Evolutionary conservation across 2,888 invertebrate genomes (phyloP), one percentile per base, ranked within the genome.

Genomic region (Sisyra nigra): DNA sequence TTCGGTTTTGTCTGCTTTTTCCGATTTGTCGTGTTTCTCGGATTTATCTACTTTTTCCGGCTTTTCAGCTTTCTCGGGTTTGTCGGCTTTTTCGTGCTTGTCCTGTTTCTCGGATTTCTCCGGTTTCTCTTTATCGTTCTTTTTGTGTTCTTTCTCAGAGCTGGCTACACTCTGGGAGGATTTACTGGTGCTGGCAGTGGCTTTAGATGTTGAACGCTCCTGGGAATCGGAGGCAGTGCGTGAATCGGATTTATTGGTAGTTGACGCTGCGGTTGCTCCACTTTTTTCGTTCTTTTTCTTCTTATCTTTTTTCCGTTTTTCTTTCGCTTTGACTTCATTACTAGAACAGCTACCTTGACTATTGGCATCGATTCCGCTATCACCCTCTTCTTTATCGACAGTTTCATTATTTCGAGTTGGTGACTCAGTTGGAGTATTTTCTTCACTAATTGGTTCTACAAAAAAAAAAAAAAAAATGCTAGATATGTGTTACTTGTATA

Each of bases 301-400:
- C 54, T 81, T 82, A 54, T 76, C 74, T 49, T 76, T 77, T 53
- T 75, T 79, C 50, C 76, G 66, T 52, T 72, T 74, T 42, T 76
- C 75, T 46, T 74, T 75, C 31, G 77, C 73, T 58, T 85, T 86
- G 44, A 82, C 80, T 56, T 88, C 87, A 48, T 81, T 84, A 52
- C 85, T 85, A 38, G 84, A 84, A 60, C 86, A 88, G 46, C 87
- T 87, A 38, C 87, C 88, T 68, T 88, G 87, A 52, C 82, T 83
- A 62, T 84, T 84, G 46, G 83, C 83, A 61, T 89, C 89, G 53
- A 89, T 87, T 48, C 89, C 89, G 51, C 86, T 87, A 62, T 87
- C 86, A 18, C 85, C 86, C 60, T 88, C 88, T 59, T 89, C 88
- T 55, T 81, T 79, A 52, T 78, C 77, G 18, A 55, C 56, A n/a